Evolutionary conservation across 2,797 vertebrate species (phyloP), one percentile per base, ranked within the genome.

Genomic region (Bufotes viridis): DNA sequence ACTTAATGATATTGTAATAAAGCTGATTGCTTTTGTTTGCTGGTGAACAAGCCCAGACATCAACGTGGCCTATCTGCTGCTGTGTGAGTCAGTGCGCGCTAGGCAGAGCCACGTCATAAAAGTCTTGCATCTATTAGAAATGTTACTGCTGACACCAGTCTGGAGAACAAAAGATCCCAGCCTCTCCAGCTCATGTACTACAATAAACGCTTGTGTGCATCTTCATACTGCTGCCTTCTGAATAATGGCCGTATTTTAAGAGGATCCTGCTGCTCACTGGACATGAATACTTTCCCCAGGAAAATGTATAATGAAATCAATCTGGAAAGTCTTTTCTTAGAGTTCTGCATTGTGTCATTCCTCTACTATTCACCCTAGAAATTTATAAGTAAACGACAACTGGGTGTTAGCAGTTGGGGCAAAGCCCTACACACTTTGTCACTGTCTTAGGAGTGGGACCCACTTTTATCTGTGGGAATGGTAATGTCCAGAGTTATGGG

Each of bases 151-250:
- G 84, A 85, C 82, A 85, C 53, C 61, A 82, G 53, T 86, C 58
- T 55, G 15, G 53, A 53, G 49, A 86, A 85, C 83, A 81, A 86
- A 81, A 69, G 82, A 81, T n/a, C 69, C 75, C 83, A 81, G 57
- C 85, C 57, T 75, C 80, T 15, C 17, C 69, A 78, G 75, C 26
- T 79, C 63, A 72, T 26, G 80, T 18, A 53, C 26, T 22, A 83
- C 88, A 89, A 89, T 87, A 79, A 53, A 18, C 26, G 75, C 81
- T 89, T 87, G 57, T 42, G 69, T 24, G 79, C 79, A 74, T 84
- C 61, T 65, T 85, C 67, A 80, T 67, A 63, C 69, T 29, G 63
- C 17, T 15, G 58, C 14, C 58, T 22, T 42, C 24, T 51, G 1
- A 17, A 20, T 10, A 55, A 78, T 55, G 11, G 29, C 5, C 2